These are phyloP conservation scores for Patella depressa DNA, from an alignment of 2,888 invertebrate species.

Conservation along the genomic window DNA sequence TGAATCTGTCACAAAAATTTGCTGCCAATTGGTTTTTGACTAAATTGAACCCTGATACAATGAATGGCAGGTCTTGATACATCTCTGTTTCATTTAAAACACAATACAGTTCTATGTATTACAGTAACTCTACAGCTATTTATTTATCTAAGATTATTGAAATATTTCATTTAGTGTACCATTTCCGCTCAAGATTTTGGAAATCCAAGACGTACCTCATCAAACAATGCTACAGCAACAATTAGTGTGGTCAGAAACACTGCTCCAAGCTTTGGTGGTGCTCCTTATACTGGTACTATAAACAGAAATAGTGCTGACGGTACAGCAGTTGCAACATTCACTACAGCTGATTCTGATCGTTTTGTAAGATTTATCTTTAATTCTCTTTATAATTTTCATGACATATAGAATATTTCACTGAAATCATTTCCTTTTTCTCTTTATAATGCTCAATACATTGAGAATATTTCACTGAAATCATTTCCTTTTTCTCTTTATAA, in stretches of 20 bases:
- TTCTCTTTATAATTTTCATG: background rate
- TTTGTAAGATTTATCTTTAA: constrained; percentile 24
- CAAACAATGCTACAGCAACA: constrained; percentile 41
- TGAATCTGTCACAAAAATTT: too few species aligned
- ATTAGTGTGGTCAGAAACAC: constrained; percentile 56
- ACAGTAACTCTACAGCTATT: background rate
- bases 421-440: too few species aligned
- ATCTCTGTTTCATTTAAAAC: background rate
- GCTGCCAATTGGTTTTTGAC: too few species aligned
- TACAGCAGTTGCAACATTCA: constrained; percentile 22
- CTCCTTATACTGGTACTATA: constrained; percentile 38
- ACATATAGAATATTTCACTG: background rate
- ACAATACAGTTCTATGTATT: background rate
- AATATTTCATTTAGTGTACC: constrained; percentile 32
- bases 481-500: too few species aligned
- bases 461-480: background rate
- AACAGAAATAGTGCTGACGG: constrained; percentile 18
- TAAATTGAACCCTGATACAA: too few species aligned
- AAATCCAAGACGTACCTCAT: constrained; percentile 31
- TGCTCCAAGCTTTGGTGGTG: constrained; percentile 47
- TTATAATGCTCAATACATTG: too few species aligned
- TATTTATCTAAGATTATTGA: background rate
- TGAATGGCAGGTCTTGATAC: background rate
- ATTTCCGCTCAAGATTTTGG: constrained; percentile 41
- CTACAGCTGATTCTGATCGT: constrained; percentile 24